These are phyloP conservation scores for Engraulis encrasicolus DNA, from an alignment of 2,113 vertebrate species.

Conservation along the genomic window DNA sequence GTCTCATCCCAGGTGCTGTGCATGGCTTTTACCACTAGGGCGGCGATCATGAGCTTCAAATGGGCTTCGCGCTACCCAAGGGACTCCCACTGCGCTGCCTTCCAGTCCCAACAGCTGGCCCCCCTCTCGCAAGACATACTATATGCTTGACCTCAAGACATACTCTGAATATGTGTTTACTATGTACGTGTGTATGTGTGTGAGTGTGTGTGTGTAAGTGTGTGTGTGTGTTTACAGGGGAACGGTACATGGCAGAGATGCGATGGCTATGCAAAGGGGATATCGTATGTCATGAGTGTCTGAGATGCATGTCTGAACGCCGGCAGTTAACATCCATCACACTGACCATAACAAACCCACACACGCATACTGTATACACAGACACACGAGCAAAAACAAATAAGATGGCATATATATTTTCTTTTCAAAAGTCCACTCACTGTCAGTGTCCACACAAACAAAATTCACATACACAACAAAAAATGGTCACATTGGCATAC, in stretches of 20 bases:
- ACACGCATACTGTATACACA: background rate
- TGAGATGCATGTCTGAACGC: constrained; percentile 19
- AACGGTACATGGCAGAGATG: background rate
- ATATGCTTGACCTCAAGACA: constrained; percentile 23
- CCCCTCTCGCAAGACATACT: background rate
- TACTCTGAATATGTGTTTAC: background rate
- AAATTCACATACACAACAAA: background rate
- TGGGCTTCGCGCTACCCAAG: background rate
- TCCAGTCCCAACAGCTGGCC: constrained; percentile 29
- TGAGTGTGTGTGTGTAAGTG: background rate
- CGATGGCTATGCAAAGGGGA: constrained; percentile 14
- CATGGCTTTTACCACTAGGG: background rate
- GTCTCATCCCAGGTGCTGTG: background rate
- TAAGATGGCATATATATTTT: background rate
- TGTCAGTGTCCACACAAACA: no score
- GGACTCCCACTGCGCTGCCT: constrained; percentile 1
- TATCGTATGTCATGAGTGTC: constrained; percentile 21
- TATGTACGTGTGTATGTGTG: background rate
- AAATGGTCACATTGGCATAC: background rate
- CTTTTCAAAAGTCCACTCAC: background rate
- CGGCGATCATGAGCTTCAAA: background rate
- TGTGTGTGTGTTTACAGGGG: background rate
- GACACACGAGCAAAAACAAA: background rate
- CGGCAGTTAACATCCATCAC: background rate
- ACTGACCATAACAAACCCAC: background rate